Conservation (phyloP, 2,797 vertebrate species). For the Clarias fuscus region DNA sequence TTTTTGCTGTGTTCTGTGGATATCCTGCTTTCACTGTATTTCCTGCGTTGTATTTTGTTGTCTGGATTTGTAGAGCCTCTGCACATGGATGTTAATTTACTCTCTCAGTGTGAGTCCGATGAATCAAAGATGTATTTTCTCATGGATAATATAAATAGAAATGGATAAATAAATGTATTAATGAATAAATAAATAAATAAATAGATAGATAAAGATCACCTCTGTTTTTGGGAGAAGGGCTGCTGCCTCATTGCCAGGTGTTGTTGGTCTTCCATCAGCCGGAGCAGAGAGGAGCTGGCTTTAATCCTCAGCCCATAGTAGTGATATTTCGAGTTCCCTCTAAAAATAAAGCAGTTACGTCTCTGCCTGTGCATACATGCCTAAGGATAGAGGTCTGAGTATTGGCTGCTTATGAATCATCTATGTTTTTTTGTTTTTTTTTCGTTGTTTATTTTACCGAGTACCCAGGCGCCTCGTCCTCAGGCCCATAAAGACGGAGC, state of each 20-base stretch:
- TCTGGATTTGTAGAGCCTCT: not conserved
- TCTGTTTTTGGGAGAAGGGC: conserved; percentile 94
- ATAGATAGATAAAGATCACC: conserved; percentile 65
- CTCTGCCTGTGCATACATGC: not conserved
- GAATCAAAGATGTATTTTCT: not conserved
- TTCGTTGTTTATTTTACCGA: conserved; percentile 71
- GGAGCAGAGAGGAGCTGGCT: conserved; percentile 86
- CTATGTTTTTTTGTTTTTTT: conserved; percentile 45
- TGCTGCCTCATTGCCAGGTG: conserved; percentile 95
- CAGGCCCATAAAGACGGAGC: conserved; percentile 93
- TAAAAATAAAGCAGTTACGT: conserved; percentile 57
- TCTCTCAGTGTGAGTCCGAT: not conserved
- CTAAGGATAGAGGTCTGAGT: not conserved
- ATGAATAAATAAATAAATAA: no score
- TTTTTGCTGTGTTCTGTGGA: not conserved
- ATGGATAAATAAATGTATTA: no score
- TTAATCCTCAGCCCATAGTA: conserved; percentile 95
- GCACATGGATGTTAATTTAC: not conserved
- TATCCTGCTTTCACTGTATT: not conserved
- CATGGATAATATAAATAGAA: not conserved
- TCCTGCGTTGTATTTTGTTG: not conserved
- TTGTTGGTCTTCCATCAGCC: conserved; percentile 93
- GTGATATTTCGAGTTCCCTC: conserved; percentile 95
- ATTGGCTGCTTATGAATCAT: not conserved
- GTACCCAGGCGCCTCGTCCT: conserved; percentile 90